These are phyloP conservation scores for Brassicogethes aeneus DNA, from an alignment of 2,888 invertebrate genomes.

Conservation along the genomic window DNA sequence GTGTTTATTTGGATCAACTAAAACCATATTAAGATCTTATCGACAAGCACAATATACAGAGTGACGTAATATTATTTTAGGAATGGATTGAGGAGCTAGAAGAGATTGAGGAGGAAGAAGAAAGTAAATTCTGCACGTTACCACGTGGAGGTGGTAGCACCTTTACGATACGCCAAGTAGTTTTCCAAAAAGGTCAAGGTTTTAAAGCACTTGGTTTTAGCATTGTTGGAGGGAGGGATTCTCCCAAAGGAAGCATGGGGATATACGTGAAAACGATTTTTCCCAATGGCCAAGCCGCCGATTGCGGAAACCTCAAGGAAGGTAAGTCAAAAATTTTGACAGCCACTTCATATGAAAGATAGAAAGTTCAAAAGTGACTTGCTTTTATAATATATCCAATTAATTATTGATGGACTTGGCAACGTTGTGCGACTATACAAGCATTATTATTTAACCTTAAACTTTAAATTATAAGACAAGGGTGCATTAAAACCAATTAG, in stretches of 20 bases:
- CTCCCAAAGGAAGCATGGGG: conserved; percentile 79
- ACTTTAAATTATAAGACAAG: not conserved
- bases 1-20: no score
- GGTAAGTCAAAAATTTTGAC: conserved; percentile 50
- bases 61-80: no score
- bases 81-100: conserved; percentile 34
- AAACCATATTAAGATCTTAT: no score
- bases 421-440: not conserved
- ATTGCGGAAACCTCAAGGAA: conserved; percentile 74
- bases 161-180: conserved; percentile 43
- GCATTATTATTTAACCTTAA: not conserved
- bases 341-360: no score
- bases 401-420: no score
- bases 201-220: conserved; percentile 84
- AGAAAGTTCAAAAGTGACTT: no score
- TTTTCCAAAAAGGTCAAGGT: conserved; percentile 72
- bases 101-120: conserved; percentile 44
- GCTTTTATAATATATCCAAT: no score
- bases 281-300: conserved; percentile 76
- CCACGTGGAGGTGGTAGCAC: conserved; percentile 47
- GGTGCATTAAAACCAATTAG: not conserved
- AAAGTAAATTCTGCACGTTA: conserved; percentile 50
- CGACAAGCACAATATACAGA: no score
- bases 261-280: conserved; percentile 86
- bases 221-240: conserved; percentile 83